These are phyloP conservation scores for Bacillus rossius DNA, from an alignment of 1,140 invertebrate species.

Conservation along the genomic window DNA sequence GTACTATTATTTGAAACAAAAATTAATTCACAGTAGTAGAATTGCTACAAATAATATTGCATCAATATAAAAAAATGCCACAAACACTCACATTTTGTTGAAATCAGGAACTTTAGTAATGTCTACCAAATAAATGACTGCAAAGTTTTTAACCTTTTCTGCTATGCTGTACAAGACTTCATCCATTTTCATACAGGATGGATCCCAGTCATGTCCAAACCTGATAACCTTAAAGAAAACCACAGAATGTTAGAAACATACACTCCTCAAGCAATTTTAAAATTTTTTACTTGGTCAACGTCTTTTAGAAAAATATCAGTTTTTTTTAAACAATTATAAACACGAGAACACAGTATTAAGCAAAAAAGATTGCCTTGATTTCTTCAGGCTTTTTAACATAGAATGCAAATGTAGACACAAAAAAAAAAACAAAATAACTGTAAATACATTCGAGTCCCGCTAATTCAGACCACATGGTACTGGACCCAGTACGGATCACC, in stretches of 20 bases:
- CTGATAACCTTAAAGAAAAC: slow-evolving; percentile 69
- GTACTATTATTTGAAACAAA: no score
- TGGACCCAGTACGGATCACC: no score
- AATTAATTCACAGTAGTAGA: no score
- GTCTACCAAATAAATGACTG: slow-evolving; percentile 96
- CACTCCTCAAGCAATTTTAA: neutral
- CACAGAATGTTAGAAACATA: neutral
- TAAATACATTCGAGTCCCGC: no score
- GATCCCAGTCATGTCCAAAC: slow-evolving; percentile 99
- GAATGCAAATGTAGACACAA: no score
- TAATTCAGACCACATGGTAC: no score
- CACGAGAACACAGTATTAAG: no score
- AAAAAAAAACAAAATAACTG: no score
- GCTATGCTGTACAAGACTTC: slow-evolving; percentile 97
- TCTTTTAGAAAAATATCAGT: neutral
- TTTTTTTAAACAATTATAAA: neutral
- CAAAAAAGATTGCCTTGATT: no score
- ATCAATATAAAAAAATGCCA: no score
- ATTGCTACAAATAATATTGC: no score
- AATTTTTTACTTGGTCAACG: neutral
- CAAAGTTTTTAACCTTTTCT: slow-evolving; percentile 98
- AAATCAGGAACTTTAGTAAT: slow-evolving; percentile 99
- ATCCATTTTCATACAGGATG: slow-evolving; percentile 99
- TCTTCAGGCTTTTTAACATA: no score
- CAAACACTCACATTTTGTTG: slow-evolving; percentile 89